Evolutionary conservation across 2,888 invertebrate genomes (phyloP).

Genomic region (Leistus spinibarbis): DNA sequence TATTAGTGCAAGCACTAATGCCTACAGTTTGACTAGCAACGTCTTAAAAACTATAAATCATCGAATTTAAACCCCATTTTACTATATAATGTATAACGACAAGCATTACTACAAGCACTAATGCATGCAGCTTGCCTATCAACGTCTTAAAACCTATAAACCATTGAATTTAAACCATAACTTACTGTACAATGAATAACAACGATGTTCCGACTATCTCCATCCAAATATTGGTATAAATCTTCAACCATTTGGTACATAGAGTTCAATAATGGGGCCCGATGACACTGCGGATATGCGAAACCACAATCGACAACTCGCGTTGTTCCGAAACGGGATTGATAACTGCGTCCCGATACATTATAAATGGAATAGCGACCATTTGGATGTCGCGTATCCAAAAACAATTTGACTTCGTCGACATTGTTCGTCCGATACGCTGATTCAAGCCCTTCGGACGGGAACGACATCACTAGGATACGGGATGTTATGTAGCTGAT

Average conservation of each 20-base stretch:
- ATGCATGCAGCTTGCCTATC: too few relatives aligned
- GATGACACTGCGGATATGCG: slow-evolving; percentile 70
- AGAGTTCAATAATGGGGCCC: slow-evolving; percentile 80
- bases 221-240: slow-evolving; percentile 84
- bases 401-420: slow-evolving; percentile 84
- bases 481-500: slow-evolving; percentile 92
- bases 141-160: too few relatives aligned
- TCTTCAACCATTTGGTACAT: slow-evolving; percentile 84
- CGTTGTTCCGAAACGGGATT: slow-evolving; percentile 53
- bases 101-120: too few relatives aligned
- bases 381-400: slow-evolving; percentile 78
- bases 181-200: slow-evolving; percentile 83
- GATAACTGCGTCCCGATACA: slow-evolving; percentile 68
- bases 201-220: slow-evolving; percentile 81
- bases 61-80: too few relatives aligned
- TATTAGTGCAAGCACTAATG: too few relatives aligned
- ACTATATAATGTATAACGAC: too few relatives aligned
- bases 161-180: slow-evolving; percentile 43
- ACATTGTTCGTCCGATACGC: slow-evolving; percentile 90
- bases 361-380: slow-evolving; percentile 84
- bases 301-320: slow-evolving; percentile 68
- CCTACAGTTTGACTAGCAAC: too few relatives aligned
- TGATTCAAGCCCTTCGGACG: slow-evolving; percentile 93
- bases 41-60: too few relatives aligned
- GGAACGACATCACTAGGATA: slow-evolving; percentile 92